phyloP scores from a whole-genome alignment of 2,888 invertebrate genomes.

The Antitype chi region DNA sequence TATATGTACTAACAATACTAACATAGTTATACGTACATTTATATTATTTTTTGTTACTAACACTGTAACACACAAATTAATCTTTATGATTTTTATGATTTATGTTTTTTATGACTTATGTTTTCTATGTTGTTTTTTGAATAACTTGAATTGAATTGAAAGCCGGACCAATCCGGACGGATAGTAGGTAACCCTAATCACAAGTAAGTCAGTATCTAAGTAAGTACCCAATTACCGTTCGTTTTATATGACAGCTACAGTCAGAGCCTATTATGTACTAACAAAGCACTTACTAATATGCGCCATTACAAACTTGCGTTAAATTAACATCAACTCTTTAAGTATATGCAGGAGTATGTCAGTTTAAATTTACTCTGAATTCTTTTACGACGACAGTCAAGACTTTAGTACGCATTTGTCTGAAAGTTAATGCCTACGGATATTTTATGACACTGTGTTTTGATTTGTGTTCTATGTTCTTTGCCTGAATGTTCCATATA shows the following conservation, averaged over 20 bases:
- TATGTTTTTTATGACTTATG: too few relatives aligned
- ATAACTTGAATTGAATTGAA: too few relatives aligned
- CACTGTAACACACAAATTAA: too few relatives aligned
- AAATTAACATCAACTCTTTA: conserved; percentile 44
- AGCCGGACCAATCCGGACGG: background rate
- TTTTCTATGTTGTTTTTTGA: too few relatives aligned
- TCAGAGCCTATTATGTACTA: conserved; percentile 39
- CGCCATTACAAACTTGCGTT: conserved; percentile 42
- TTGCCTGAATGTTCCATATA: background rate
- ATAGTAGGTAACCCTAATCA: background rate
- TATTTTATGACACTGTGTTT: conserved; percentile 20
- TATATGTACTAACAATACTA: too few relatives aligned
- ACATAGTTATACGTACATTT: too few relatives aligned
- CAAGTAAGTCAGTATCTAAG: conserved; percentile 10
- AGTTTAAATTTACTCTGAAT: conserved; percentile 47
- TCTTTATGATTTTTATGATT: too few relatives aligned
- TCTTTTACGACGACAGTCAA: conserved; percentile 45
- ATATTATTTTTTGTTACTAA: too few relatives aligned
- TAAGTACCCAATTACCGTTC: conserved; percentile 47
- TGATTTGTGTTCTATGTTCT: conserved; percentile 23
- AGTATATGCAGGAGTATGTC: conserved; percentile 30
- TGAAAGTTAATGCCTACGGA: conserved; percentile 15
- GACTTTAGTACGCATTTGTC: conserved; percentile 24
- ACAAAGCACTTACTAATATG: conserved; percentile 38
- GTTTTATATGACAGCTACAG: conserved; percentile 46